Percentiles rank a stretch among this genome's conserved stretches.
phyloP scores from a whole-genome alignment of 2,888 invertebrate genomes.

The Hemithea aestivaria region DNA sequence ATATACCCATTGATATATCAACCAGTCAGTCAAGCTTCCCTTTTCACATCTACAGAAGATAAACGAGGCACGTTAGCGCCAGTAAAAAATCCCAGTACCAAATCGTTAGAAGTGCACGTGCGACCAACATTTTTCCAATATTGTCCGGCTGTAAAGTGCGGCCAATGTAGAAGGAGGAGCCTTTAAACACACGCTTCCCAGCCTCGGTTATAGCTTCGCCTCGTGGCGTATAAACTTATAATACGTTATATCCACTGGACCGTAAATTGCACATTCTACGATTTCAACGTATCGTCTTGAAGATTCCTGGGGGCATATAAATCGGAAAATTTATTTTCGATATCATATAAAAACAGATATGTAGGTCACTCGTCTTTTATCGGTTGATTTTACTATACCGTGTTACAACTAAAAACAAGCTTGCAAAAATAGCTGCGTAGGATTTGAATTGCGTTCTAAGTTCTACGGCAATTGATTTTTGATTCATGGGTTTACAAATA shows the following conservation, averaged over 20 bases:
- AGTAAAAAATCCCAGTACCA: slow-evolving; percentile 31
- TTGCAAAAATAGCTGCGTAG: slow-evolving; percentile 11
- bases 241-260: not conserved
- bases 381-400: slow-evolving; percentile 17
- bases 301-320: slow-evolving; percentile 19
- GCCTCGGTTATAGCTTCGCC: slow-evolving; percentile 12
- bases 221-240: not conserved
- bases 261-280: not conserved
- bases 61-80: slow-evolving; percentile 19
- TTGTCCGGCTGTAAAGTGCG: slow-evolving; percentile 53
- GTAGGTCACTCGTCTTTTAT: slow-evolving; percentile 19
- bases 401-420: slow-evolving; percentile 11
- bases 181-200: slow-evolving; percentile 42
- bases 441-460: slow-evolving; percentile 15
- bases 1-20: no score
- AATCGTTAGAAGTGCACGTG: slow-evolving; percentile 54
- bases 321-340: slow-evolving; percentile 12
- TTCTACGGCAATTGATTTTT: slow-evolving; percentile 2
- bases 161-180: slow-evolving; percentile 23
- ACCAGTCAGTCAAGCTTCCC: no score
- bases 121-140: slow-evolving; percentile 66
- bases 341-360: slow-evolving; percentile 14
- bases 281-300: slow-evolving; percentile 2
- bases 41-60: no score
- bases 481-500: no score